Conservation (phyloP, 2,797 vertebrate species). For the Enteromius trimaculatus region DNA sequence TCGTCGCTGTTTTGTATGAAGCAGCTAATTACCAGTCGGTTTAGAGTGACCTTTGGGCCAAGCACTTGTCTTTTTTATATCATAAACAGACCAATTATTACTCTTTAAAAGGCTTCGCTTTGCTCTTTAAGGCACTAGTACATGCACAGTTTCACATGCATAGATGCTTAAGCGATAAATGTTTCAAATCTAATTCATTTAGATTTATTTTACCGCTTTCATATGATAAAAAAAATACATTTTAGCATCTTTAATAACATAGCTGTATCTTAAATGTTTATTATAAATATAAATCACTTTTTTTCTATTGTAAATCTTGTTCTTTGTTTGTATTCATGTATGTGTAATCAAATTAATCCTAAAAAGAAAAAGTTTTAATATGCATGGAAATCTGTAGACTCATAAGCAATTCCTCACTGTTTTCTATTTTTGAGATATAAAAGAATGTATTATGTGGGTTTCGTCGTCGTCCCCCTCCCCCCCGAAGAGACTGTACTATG, state of each 20-base stretch:
- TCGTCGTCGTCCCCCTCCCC: background rate
- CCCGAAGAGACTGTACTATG: constrained; percentile 23
- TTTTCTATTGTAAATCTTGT: too few relatives aligned
- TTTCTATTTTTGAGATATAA: constrained; percentile 23
- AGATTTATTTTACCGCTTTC: background rate
- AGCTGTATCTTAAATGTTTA: constrained; percentile 3
- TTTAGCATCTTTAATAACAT: background rate
- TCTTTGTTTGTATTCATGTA: background rate
- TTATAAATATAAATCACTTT: background rate
- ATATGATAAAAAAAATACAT: background rate
- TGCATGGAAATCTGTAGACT: constrained; percentile 36
- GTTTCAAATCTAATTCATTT: constrained; percentile 4
- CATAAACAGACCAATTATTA: constrained; percentile 28
- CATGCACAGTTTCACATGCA: background rate
- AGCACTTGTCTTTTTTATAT: constrained; percentile 15
- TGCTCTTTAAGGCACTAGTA: background rate
- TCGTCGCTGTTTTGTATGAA: constrained; percentile 35
- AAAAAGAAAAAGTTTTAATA: background rate
- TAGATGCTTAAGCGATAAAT: background rate
- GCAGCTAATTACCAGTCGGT: constrained; percentile 28
- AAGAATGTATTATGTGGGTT: background rate
- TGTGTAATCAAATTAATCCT: constrained; percentile 19
- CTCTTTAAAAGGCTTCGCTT: constrained; percentile 33
- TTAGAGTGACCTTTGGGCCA: constrained; percentile 20
- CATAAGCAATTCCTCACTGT: background rate